Percentiles rank a stretch among this genome's conserved stretches.
phyloP scores from a whole-genome alignment of 1,140 invertebrate genomes.

The Lordiphosa stackelbergi region DNA sequence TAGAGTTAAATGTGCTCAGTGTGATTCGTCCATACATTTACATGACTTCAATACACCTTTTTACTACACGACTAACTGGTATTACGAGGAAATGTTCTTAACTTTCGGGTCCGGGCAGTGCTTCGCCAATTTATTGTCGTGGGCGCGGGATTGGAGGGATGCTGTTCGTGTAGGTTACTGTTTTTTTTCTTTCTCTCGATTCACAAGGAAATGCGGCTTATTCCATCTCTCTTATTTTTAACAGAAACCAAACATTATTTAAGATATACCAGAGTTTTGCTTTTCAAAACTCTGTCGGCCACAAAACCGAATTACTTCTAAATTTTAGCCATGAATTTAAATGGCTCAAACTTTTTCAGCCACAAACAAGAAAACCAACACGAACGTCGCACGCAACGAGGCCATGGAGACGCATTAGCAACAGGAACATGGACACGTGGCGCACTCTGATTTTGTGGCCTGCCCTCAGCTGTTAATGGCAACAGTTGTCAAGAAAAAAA shows the following conservation, averaged over 20 bases:
- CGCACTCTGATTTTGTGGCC: slow-evolving; percentile 29
- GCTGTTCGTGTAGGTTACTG: too few species aligned
- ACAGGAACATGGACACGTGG: slow-evolving; percentile 40
- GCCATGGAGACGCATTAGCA: slow-evolving; percentile 67
- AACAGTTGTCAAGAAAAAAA: slow-evolving; percentile 61
- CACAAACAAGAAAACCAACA: slow-evolving; percentile 30
- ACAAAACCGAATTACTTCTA: slow-evolving; percentile 53
- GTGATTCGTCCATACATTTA: too few species aligned
- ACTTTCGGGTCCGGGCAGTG: too few species aligned
- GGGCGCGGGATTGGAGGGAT: too few species aligned
- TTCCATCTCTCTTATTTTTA: too few species aligned
- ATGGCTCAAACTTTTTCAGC: slow-evolving; percentile 58
- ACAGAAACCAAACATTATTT: neutral
- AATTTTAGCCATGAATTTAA: slow-evolving; percentile 41
- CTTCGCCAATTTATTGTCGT: too few species aligned
- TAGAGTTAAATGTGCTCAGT: too few species aligned
- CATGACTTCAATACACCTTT: too few species aligned
- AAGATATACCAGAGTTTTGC: slow-evolving; percentile 16
- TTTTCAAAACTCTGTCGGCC: slow-evolving; percentile 20
- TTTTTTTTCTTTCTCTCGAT: too few species aligned
- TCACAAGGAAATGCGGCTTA: too few species aligned
- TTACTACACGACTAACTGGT: too few species aligned
- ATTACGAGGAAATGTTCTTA: too few species aligned
- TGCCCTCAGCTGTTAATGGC: slow-evolving; percentile 64
- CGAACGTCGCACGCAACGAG: slow-evolving; percentile 39